Conservation (phyloP, 2,888 invertebrate species). For the Stramonita haemastoma region DNA sequence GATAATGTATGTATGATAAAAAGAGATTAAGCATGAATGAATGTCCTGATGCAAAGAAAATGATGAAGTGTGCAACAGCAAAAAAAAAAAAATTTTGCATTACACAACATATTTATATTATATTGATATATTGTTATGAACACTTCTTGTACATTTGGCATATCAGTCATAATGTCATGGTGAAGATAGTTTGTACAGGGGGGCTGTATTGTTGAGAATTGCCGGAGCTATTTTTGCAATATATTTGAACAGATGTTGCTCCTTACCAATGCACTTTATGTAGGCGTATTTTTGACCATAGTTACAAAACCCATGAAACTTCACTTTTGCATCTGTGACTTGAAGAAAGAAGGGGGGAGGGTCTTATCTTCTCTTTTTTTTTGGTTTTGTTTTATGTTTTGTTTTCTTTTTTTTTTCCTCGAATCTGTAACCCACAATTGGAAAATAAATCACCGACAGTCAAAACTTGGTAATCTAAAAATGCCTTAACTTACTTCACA, state of each 20-base stretch:
- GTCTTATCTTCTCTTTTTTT: too few species aligned
- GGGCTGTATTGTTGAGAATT: background rate
- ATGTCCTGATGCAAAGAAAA: too few species aligned
- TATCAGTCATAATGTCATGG: background rate
- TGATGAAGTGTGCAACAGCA: too few species aligned
- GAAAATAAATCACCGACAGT: too few species aligned
- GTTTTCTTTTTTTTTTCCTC: too few species aligned
- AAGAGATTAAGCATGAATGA: too few species aligned
- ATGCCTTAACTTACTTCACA: too few species aligned
- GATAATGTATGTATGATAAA: too few species aligned
- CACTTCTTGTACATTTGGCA: background rate
- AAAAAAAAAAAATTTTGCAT: background rate
- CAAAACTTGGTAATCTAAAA: too few species aligned
- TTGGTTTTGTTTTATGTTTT: too few species aligned
- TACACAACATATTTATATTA: background rate
- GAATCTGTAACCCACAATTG: too few species aligned
- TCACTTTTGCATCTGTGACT: background rate
- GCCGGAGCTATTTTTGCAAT: slow-evolving; percentile 21
- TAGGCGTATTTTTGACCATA: slow-evolving; percentile 6
- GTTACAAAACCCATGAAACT: background rate
- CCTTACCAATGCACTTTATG: background rate
- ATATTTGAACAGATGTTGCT: background rate
- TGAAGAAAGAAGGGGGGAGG: background rate
- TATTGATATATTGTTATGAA: background rate
- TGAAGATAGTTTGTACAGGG: background rate